These are phyloP conservation scores for Maconellicoccus hirsutus DNA, from an alignment of 1,140 invertebrate genomes.

Conservation along the genomic window DNA sequence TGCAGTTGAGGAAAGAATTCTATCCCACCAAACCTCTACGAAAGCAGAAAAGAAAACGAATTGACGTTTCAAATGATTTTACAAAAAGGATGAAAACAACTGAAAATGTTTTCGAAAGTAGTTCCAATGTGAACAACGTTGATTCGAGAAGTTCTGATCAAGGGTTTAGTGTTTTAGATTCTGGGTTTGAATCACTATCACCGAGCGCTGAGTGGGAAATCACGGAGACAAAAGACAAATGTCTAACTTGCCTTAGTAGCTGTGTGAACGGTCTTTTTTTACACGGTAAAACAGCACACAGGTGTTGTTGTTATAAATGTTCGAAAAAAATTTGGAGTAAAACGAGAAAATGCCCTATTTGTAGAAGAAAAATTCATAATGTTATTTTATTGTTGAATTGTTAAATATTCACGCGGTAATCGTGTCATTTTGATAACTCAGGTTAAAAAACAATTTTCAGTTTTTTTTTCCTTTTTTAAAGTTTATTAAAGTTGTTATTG, in stretches of 20 bases:
- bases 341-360: conserved; percentile 49
- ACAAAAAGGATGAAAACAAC: neutral
- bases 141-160: no score
- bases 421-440: no score
- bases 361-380: conserved; percentile 50
- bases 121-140: neutral
- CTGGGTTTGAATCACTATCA: neutral
- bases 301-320: conserved; percentile 55
- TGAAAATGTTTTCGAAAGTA: neutral
- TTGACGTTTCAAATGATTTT: neutral
- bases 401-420: neutral
- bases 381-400: conserved; percentile 32
- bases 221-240: neutral
- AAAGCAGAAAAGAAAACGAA: neutral
- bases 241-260: neutral
- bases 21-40: neutral
- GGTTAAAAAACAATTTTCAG: no score
- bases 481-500: no score
- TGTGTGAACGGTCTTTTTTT: conserved; percentile 46
- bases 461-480: no score
- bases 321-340: conserved; percentile 47
- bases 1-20: neutral
- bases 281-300: conserved; percentile 48
- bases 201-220: neutral
- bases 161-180: neutral